Base-by-base conservation (phyloP, 2,797 vertebrate genomes). In the Liparis tanakae region DNA sequence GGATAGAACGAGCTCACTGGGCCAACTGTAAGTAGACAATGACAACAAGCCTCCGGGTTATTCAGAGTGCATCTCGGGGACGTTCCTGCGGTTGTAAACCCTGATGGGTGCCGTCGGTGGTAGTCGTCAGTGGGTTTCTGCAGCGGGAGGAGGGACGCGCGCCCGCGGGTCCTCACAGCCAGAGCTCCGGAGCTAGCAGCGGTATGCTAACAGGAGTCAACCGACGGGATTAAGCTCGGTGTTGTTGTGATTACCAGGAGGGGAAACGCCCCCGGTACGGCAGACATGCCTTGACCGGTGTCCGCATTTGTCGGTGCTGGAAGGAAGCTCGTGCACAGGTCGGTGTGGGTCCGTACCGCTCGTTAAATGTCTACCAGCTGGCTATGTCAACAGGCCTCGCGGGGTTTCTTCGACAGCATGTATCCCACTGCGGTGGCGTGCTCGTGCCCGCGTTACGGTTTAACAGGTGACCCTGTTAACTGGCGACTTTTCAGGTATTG, bases 381-480 rank as follows among this genome's bases (percentile, higher is more conserved):
- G 77, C 80, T 51, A 81, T 89, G 87, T 90, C 90, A 90, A 91
- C 87, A 88, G 92, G 92, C 92, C 91, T 67, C 15, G 65, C 74
- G 70, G 78, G 39, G 39, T 60, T 87, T 85, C 87, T 84, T 84
- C 81, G 74, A 87, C 64, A 87, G 83, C 84, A 81, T 82, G 77
- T 20, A 67, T 33, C 66, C 71, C 22, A 41, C 62, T 51, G 57
- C 25, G 33, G 20, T 0, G 51, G 65, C 67, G 55, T 36, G 8
- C 66, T 20, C 54, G 53, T 53, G 44, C 33, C 41, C 20, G 0
- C 20, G 3, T 30, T 30, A 30, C 25, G 25, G 25, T 30, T 30
- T 30, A 30, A 30, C 25, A 30, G 25, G 25, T 4, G 25, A 30
- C 25, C 25, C 25, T 30, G 25, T 30, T 30, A 30, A 4, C 25